Base-by-base conservation (phyloP, 2,113 vertebrate genomes). In the Archilochus colubris region DNA sequence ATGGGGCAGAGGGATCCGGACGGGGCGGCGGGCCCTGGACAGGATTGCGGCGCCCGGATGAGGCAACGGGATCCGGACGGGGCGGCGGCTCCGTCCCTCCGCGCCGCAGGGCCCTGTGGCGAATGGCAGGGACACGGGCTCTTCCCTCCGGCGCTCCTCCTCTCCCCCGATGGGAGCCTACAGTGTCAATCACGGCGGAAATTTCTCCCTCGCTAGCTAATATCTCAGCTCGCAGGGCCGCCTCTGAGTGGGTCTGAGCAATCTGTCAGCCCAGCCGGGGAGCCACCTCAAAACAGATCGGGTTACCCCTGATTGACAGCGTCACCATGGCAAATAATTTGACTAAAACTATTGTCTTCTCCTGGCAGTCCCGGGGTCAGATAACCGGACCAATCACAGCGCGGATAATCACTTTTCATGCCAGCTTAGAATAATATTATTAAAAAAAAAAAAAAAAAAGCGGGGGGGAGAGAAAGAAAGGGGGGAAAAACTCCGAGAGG, bases 311-410 rank as follows among this genome's bases (percentile, higher is more conserved):
- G 99, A 99, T 97, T 99, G 99, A 99, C 99, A 99, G 99, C 98
- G 99, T 99, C 98, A 98, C 99, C 99, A 99, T 99, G 99, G 99
- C 98, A 98, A 99, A 99, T 99, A 99, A 99, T 99, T 99, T 99
- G 98, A 98, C 99, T 99, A 98, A 98, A 98, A 98, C 99, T 99
- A 99, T 99, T 99, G 99, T 99, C 98, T 99, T 99, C 98, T 99
- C 98, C 98, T 98, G 98, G 97, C 98, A 98, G 98, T 98, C 98
- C 99, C 98, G 97, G 99, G 99, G 99, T 99, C 99, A 98, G 98
- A 98, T 99, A 99, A 98, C 99, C 98, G 97, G 97, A 99, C 99
- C 99, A 99, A 99, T 99, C 99, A 99, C 98, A 98, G 98, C 98
- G 97, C 98, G 98, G 98, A 98, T 98, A 98, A 99, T 99, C 98